Conservation (phyloP, 2,797 vertebrate species). For the Benthosema pterotum region DNA sequence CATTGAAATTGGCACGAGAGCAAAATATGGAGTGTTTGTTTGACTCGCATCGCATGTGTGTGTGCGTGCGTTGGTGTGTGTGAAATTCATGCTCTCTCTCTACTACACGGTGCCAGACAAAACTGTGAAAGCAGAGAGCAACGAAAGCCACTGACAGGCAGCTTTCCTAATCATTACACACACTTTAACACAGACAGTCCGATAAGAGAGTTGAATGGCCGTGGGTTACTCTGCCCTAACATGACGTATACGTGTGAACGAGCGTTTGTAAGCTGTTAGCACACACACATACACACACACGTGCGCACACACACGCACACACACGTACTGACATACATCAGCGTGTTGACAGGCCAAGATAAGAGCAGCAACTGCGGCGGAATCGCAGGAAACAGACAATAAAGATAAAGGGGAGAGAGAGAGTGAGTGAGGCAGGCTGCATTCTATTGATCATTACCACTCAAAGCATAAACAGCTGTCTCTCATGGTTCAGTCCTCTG, state of each 20-base stretch:
- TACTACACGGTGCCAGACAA: slow-evolving; percentile 51
- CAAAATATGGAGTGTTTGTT: too few relatives aligned
- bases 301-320: background rate
- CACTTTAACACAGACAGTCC: slow-evolving; percentile 55
- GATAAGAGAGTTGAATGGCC: slow-evolving; percentile 62
- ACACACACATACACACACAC: slow-evolving; percentile 24
- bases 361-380: slow-evolving; percentile 68
- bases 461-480: slow-evolving; percentile 5
- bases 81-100: slow-evolving; percentile 16
- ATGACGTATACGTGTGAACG: background rate
- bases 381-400: slow-evolving; percentile 65
- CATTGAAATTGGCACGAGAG: slow-evolving; percentile 21
- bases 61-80: slow-evolving; percentile 21
- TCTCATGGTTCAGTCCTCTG: background rate
- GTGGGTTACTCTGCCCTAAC: slow-evolving; percentile 2
- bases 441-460: too few relatives aligned
- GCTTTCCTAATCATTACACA: slow-evolving; percentile 63
- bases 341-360: slow-evolving; percentile 48
- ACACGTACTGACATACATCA: background rate
- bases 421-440: slow-evolving; percentile 5
- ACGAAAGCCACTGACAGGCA: slow-evolving; percentile 71
- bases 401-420: slow-evolving; percentile 54
- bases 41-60: background rate
- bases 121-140: slow-evolving; percentile 37
- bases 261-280: slow-evolving; percentile 21